These are phyloP conservation scores for Eucera pruinosa DNA, from an alignment of 2,888 invertebrate genomes.

Conservation along the genomic window DNA sequence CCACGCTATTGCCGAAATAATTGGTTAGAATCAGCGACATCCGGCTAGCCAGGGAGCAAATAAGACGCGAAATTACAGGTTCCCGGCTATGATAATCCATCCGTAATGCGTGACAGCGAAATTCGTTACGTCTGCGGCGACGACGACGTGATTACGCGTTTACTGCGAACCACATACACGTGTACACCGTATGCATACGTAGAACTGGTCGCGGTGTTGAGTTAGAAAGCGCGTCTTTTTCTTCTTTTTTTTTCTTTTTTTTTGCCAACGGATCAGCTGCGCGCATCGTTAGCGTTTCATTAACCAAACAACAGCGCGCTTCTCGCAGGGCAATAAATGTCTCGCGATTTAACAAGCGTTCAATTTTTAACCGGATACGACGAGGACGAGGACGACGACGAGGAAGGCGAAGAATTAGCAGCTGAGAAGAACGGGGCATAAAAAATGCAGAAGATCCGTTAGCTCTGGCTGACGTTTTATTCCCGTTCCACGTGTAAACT, in stretches of 20 bases:
- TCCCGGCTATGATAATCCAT: constrained; percentile 19
- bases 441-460: constrained; percentile 17
- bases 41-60: constrained; percentile 24
- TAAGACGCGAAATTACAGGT: constrained; percentile 22
- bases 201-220: not conserved
- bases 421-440: not conserved
- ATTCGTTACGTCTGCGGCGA: constrained; percentile 22
- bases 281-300: constrained; percentile 15
- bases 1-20: constrained; percentile 25
- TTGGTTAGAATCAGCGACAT: constrained; percentile 24
- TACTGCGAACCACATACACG: not conserved
- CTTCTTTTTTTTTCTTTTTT: too few species aligned
- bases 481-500: constrained; percentile 1
- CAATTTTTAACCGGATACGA: not conserved
- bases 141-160: constrained; percentile 9
- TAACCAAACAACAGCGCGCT: not conserved
- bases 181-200: too few species aligned
- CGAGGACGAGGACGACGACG: too few species aligned
- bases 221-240: constrained; percentile 7
- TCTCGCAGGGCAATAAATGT: constrained; percentile 20
- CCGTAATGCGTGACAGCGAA: constrained; percentile 11
- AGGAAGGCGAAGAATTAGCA: not conserved
- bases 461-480: constrained; percentile 12
- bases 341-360: not conserved
- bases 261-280: not conserved